Evolutionary conservation across 2,113 vertebrate species (phyloP).

Genomic region (Psilopsiagon aurifrons): DNA sequence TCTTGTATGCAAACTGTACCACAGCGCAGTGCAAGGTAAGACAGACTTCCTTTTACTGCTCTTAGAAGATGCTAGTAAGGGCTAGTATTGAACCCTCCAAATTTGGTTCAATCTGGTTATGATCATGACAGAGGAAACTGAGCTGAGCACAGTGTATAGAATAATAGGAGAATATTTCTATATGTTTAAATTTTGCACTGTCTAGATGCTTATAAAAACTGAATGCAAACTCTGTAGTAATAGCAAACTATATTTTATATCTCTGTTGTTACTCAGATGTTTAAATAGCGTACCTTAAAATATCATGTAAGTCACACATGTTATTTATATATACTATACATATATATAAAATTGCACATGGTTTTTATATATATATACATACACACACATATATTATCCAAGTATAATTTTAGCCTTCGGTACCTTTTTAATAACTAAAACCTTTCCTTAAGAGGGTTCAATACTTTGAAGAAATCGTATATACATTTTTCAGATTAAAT

Average conservation of each 20-base stretch:
- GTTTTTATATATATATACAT: conserved; percentile 44
- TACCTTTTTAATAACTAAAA: conserved; percentile 71
- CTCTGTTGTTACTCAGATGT: conserved; percentile 53
- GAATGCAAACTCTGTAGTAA: conserved; percentile 51
- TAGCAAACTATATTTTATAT: conserved; percentile 59
- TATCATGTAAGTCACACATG: neutral
- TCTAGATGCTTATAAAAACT: conserved; percentile 60
- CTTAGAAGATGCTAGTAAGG: conserved; percentile 39
- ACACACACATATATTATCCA: conserved; percentile 45
- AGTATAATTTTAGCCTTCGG: conserved; percentile 65
- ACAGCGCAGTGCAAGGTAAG: neutral
- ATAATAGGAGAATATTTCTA: conserved; percentile 31
- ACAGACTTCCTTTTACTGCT: conserved; percentile 36
- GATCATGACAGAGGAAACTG: neutral
- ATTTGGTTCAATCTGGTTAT: neutral
- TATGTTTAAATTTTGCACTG: conserved; percentile 62
- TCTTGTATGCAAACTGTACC: neutral
- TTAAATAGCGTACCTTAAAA: conserved; percentile 61
- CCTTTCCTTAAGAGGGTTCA: conserved; percentile 61
- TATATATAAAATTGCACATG: conserved; percentile 57
- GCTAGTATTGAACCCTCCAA: conserved; percentile 21
- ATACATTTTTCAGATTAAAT: conserved; percentile 68
- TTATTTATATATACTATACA: conserved; percentile 59
- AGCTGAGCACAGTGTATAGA: conserved; percentile 43
- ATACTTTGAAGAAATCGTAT: conserved; percentile 68